Percentiles rank a stretch among this genome's conserved stretches.
Evolutionary conservation across 1,140 invertebrate genomes (phyloP).

Genomic region (Drosophila ohnishii): DNA sequence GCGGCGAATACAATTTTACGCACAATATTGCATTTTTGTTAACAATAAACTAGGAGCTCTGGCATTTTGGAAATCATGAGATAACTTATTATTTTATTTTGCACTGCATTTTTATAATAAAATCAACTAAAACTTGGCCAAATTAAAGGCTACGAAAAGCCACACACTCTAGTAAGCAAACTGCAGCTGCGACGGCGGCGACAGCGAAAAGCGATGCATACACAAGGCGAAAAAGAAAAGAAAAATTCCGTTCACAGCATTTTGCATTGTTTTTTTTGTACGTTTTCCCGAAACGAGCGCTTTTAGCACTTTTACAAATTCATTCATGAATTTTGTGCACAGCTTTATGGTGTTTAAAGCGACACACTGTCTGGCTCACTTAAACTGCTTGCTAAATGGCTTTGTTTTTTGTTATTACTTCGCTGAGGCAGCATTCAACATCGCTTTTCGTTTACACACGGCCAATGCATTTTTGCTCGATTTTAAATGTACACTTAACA

Average conservation of each 20-base stretch:
- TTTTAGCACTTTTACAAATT: constrained; percentile 56
- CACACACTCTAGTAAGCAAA: constrained; percentile 6
- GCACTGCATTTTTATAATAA: neutral
- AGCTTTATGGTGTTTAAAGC: constrained; percentile 43
- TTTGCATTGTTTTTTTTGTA: constrained; percentile 41
- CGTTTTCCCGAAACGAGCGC: neutral
- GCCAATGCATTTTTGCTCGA: constrained; percentile 32
- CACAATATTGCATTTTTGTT: constrained; percentile 52
- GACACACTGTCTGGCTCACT: constrained; percentile 9
- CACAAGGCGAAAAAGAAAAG: constrained; percentile 57
- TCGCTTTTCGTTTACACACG: constrained; percentile 29
- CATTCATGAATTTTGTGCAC: constrained; percentile 65
- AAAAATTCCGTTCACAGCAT: constrained; percentile 45
- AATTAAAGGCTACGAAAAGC: neutral
- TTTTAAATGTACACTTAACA: constrained; percentile 23
- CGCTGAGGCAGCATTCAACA: constrained; percentile 20
- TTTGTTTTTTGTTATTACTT: constrained; percentile 31
- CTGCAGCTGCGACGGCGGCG: constrained; percentile 10
- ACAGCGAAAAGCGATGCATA: constrained; percentile 62
- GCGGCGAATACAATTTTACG: constrained; percentile 50
- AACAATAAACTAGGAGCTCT: constrained; percentile 11
- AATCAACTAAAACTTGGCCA: neutral
- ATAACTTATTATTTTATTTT: neutral
- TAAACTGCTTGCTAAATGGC: constrained; percentile 1
- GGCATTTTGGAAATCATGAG: constrained; percentile 3